phyloP scores from a whole-genome alignment of 2,113 vertebrate genomes.

The Odontophorus gujanensis region DNA sequence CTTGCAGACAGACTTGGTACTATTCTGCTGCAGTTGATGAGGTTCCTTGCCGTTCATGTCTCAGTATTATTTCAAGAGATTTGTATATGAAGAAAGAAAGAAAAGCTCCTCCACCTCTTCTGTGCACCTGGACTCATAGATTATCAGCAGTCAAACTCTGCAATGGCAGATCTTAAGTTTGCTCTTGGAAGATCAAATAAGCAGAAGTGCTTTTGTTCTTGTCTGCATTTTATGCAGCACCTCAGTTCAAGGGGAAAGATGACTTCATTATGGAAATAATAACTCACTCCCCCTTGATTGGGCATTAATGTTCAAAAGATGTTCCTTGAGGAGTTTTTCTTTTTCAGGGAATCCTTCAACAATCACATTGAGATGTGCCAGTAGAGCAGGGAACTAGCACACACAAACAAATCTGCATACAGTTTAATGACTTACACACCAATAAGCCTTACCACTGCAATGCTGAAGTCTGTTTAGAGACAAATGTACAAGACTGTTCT shows the following conservation, averaged over 20 bases:
- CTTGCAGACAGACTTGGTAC: neutral
- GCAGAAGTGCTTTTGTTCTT: neutral
- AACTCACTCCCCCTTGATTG: neutral
- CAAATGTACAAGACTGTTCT: neutral
- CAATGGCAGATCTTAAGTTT: neutral
- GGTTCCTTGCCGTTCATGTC: fast-evolving
- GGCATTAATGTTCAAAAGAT: neutral
- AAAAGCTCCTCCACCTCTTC: neutral
- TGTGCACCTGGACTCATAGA: neutral
- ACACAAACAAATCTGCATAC: neutral
- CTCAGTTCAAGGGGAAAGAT: neutral
- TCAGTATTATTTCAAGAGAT: neutral
- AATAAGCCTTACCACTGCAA: neutral
- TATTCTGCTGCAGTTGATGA: neutral
- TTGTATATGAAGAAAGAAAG: neutral
- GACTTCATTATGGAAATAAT: neutral
- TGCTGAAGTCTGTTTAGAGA: neutral
- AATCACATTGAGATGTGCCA: neutral
- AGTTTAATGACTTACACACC: neutral
- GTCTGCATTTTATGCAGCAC: neutral
- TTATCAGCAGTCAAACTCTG: neutral
- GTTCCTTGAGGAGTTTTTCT: neutral
- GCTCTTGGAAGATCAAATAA: neutral
- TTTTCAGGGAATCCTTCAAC: neutral
- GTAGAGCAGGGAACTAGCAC: neutral